A percentile compares a stretch with the other conserved stretches of the same genome.
These are phyloP conservation scores for Oikopleura vanhoeffeni DNA, from an alignment of 23 tunicate genomes.

Conservation along the genomic window DNA sequence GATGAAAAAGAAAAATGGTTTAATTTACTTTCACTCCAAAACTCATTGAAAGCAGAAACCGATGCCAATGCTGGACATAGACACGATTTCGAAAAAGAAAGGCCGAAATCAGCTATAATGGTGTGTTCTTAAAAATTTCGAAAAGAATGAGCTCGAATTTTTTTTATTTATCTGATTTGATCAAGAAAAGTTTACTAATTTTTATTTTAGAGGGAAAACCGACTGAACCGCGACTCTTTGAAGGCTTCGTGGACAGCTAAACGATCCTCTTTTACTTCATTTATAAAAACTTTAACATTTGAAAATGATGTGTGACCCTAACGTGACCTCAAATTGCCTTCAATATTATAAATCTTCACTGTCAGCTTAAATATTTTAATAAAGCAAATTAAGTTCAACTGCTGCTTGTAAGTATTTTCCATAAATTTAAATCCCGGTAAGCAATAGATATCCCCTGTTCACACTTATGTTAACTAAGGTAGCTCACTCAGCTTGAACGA, in stretches of 20 bases:
- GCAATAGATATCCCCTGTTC: no score
- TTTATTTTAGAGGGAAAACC: not conserved
- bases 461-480: no score
- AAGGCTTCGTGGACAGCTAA: not conserved
- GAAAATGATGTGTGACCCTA: not conserved
- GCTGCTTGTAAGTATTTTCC: no score
- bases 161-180: no score
- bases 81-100: not conserved
- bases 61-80: not conserved
- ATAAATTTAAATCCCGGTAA: no score
- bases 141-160: no score
- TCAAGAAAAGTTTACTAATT: no score
- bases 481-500: no score
- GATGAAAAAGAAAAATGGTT: not conserved
- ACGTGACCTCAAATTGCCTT: not conserved
- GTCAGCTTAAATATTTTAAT: not conserved
- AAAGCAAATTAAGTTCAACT: not conserved
- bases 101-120: not conserved
- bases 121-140: not conserved
- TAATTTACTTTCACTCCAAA: not conserved
- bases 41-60: not conserved
- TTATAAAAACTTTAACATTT: not conserved
- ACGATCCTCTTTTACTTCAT: constrained; percentile 2
- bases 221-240: not conserved
- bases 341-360: not conserved